Evolutionary conservation across 2,888 invertebrate genomes (phyloP).

Genomic region (Galerucella pusilla): DNA sequence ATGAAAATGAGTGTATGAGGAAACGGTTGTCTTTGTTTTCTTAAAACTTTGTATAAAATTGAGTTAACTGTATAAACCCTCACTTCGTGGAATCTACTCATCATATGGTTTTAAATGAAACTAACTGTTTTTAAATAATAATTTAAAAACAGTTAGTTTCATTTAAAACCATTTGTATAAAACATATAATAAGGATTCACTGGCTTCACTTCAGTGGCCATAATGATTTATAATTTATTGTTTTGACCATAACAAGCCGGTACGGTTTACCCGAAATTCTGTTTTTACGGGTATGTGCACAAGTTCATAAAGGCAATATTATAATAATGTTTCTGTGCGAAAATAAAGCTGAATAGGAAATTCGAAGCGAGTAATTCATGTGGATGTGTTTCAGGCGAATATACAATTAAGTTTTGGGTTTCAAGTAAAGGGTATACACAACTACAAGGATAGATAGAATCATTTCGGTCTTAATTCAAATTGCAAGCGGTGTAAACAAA

Average conservation of each 20-base stretch:
- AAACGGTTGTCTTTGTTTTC: no score
- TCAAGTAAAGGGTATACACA: slow-evolving; percentile 21
- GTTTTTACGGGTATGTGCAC: slow-evolving; percentile 22
- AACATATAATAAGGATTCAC: no score
- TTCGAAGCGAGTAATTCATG: slow-evolving; percentile 32
- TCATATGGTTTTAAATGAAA: no score
- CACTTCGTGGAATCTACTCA: no score
- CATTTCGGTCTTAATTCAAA: slow-evolving; percentile 24
- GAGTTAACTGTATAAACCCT: no score
- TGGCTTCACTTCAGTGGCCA: slow-evolving; percentile 13
- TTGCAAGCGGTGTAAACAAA: background rate
- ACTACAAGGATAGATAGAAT: slow-evolving; percentile 25
- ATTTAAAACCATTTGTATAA: no score
- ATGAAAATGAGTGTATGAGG: no score
- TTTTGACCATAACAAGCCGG: slow-evolving; percentile 25
- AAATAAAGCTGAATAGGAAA: slow-evolving; percentile 36
- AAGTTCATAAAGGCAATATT: slow-evolving; percentile 35
- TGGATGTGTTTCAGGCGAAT: slow-evolving; percentile 33
- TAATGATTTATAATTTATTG: slow-evolving; percentile 34
- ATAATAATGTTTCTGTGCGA: slow-evolving; percentile 35
- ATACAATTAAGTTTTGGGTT: slow-evolving; percentile 32
- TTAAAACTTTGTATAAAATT: no score
- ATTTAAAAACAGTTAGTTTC: no score
- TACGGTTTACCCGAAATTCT: slow-evolving; percentile 30
- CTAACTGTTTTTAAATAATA: no score